Conservation (phyloP, 2,113 vertebrate genomes). For the Prunella himalayana region DNA sequence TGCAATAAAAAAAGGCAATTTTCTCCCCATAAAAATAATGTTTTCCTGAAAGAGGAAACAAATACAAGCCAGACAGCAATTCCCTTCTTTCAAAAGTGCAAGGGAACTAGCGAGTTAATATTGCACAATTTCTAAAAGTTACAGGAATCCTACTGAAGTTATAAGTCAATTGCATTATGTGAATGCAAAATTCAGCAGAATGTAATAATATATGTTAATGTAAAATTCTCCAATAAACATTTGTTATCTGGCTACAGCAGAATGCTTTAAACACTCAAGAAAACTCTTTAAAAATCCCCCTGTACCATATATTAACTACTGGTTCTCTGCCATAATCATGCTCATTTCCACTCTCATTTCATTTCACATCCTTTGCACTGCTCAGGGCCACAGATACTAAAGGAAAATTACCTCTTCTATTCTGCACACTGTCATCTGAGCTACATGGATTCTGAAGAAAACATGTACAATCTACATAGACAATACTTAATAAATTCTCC, state of each 20-base stretch:
- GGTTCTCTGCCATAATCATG: not conserved
- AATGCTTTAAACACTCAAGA: not conserved
- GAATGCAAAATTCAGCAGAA: not conserved
- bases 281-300: not conserved
- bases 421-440: not conserved
- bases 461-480: accelerated
- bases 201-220: not conserved
- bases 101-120: not conserved
- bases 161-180: not conserved
- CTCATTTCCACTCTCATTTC: not conserved
- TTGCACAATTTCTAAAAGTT: not conserved
- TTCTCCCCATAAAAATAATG: not conserved
- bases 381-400: not conserved
- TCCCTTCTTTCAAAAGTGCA: not conserved
- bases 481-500: not conserved
- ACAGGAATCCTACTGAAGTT: not conserved
- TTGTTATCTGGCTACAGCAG: not conserved
- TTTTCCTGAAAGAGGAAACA: not conserved
- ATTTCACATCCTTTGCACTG: accelerated
- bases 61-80: not conserved
- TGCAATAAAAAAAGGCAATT: not conserved
- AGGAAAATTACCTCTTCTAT: not conserved
- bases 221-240: not conserved
- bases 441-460: not conserved
- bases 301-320: not conserved